Percentiles rank a stretch among this genome's conserved stretches.
Evolutionary conservation across 1,140 invertebrate species (phyloP).

Genomic region (Nymphalis io): DNA sequence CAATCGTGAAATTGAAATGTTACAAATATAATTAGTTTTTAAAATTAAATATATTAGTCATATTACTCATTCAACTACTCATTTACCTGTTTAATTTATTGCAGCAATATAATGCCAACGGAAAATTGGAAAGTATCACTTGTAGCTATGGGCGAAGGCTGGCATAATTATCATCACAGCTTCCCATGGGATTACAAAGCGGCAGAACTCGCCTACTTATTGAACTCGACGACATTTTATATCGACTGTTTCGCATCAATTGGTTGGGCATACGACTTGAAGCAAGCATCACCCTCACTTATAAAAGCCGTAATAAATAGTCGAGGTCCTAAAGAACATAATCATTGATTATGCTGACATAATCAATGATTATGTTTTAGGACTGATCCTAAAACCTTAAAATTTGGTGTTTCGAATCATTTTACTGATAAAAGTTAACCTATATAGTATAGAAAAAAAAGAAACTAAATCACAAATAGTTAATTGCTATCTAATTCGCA

Average conservation of each 20-base stretch:
- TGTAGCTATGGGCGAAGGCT: conserved; percentile 84
- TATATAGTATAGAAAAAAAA: too few relatives aligned
- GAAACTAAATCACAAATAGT: too few relatives aligned
- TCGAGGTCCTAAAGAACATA: conserved; percentile 19
- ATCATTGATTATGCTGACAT: background rate
- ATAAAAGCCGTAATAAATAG: conserved; percentile 56
- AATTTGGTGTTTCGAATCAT: too few relatives aligned
- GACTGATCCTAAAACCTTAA: too few relatives aligned
- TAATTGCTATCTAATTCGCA: too few relatives aligned
- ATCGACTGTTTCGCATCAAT: conserved; percentile 86
- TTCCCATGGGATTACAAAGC: conserved; percentile 94
- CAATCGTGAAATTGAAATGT: too few relatives aligned
- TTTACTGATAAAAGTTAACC: too few relatives aligned
- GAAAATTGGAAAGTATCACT: conserved; percentile 84
- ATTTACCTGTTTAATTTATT: conserved; percentile 39
- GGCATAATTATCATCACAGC: conserved; percentile 96
- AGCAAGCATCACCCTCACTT: conserved; percentile 82
- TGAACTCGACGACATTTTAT: conserved; percentile 83
- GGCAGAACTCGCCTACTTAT: conserved; percentile 82
- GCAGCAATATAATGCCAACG: conserved; percentile 84
- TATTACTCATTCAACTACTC: background rate
- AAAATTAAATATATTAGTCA: too few relatives aligned
- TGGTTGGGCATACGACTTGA: conserved; percentile 91
- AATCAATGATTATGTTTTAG: too few relatives aligned
- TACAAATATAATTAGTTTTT: too few relatives aligned